Evolutionary conservation across 2,888 invertebrate species (phyloP), one percentile per base, ranked within the genome.

Genomic region (Micropterix aruncella): DNA sequence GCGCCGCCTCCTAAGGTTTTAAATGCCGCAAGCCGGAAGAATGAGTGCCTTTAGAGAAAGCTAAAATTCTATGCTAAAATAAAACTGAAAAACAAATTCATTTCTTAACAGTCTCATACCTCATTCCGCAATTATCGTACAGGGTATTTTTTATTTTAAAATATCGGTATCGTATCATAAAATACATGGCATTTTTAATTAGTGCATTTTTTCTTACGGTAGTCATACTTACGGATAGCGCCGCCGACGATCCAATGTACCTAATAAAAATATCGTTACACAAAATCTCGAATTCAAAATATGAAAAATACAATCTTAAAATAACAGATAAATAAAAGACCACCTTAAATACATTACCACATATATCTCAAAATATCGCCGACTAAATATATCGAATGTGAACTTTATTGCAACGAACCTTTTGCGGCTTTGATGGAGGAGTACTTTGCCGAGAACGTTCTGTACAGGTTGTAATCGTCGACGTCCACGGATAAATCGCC

Each of bases 341-440:
- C 14, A 39, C 38, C 14, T 15, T 18, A 38, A 19, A 40, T 19
- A 38, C 27, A 19, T 37, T 18, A 17, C 14, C 16, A 41, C 39
- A 9, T n/a, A 44, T 40, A 17, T 18, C 15, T 38, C n/a, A 7
- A n/a, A 18, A 41, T 15, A n/a, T n/a, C n/a, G n/a, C 9, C 14
- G 12, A 18, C 18, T 17, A 42, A 41, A n/a, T 37, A 27, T 42
- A n/a, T n/a, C n/a, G n/a, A n/a, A n/a, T n/a, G n/a, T n/a, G n/a
- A n/a, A n/a, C n/a, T 38, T 18, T 9, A 5, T 12, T 27, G 43
- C 43, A 40, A 48, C 45, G 51, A 62, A 82, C 83, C 87, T 83
- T 95, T 95, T 9, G 95, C 95, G 39, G 93, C 88, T 63, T 91
- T 85, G 46, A 94, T 91, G 3, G 93, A 92, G 52, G 85, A 83